Evolutionary conservation across 2,888 invertebrate species (phyloP), one percentile per base, ranked within the genome.

Genomic region (Phalera bucephala): DNA sequence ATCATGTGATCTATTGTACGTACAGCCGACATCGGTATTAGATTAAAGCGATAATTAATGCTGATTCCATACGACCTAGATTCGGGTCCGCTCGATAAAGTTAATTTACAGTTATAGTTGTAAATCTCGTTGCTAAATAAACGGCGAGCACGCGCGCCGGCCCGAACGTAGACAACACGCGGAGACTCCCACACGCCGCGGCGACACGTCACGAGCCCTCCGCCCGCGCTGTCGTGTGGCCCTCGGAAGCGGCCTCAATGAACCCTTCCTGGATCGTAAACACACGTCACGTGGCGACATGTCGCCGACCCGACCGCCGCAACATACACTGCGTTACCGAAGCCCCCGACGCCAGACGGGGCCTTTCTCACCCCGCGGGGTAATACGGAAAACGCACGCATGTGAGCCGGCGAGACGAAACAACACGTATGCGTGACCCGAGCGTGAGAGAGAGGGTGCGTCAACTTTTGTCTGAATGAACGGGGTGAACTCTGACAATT

Each of bases 31-130:
- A 82, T 83, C 82, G 85, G 79, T 82, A 80, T 80, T 73, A 87
- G 87, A 88, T 88, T 87, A 85, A 76, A 84, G 78, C 82, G 83
- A 87, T 87, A 88, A 88, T 88, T 88, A 87, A 88, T 88, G 87
- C 84, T 88, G 88, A 89, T 87, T 88, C 86, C 89, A 88, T 88
- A 87, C 88, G 88, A 88, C 88, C 88, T 85, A 88, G 80, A 80
- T 88, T 81, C 77, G 76, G 80, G 74, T 73, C 73, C 73, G 82
- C 78, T 84, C 83, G 87, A 84, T 85, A 84, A 84, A 88, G 79
- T 84, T 86, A 87, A 87, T 87, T 86, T 86, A 88, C 88, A 85
- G 87, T 86, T 87, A 83, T 86, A 83, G 85, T 85, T 84, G 81
- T 86, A 87, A 86, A 85, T 87, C 84, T 85, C 77, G 84, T 88